These are phyloP conservation scores for Salvelinus namaycush DNA, from an alignment of 2,113 vertebrate genomes.

Conservation along the genomic window DNA sequence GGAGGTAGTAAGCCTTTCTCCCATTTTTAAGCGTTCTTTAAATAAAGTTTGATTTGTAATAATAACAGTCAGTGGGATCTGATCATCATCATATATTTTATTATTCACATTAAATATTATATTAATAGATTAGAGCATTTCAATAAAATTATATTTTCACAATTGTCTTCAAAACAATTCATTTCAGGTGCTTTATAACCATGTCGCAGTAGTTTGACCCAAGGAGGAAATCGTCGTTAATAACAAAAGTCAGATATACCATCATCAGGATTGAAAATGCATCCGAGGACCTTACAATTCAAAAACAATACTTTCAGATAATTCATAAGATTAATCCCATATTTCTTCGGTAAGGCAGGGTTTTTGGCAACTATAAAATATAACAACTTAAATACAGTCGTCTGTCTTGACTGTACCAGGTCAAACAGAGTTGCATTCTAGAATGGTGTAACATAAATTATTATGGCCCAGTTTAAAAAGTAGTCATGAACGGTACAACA, in stretches of 20 bases:
- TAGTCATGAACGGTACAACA: too few relatives aligned
- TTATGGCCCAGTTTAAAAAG: background rate
- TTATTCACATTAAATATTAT: slow-evolving; percentile 52
- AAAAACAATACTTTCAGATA: too few relatives aligned
- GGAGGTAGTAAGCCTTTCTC: too few relatives aligned
- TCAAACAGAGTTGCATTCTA: background rate
- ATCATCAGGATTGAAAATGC: too few relatives aligned
- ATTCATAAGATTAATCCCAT: too few relatives aligned
- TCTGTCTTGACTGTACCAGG: background rate
- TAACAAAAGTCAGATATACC: background rate
- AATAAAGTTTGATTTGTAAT: too few relatives aligned
- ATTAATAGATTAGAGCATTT: slow-evolving; percentile 36
- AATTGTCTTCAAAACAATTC: background rate
- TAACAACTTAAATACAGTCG: background rate
- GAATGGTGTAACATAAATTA: background rate
- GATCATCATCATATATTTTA: slow-evolving; percentile 31
- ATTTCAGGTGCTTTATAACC: background rate
- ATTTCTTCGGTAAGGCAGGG: background rate
- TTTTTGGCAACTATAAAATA: background rate
- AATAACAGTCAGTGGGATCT: background rate
- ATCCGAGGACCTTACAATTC: background rate
- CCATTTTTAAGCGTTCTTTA: too few relatives aligned
- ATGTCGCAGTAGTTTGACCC: background rate
- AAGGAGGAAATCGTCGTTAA: background rate
- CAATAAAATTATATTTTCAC: background rate